phyloP scores from a whole-genome alignment of 2,113 vertebrate genomes.

The Orycteropus afer region DNA sequence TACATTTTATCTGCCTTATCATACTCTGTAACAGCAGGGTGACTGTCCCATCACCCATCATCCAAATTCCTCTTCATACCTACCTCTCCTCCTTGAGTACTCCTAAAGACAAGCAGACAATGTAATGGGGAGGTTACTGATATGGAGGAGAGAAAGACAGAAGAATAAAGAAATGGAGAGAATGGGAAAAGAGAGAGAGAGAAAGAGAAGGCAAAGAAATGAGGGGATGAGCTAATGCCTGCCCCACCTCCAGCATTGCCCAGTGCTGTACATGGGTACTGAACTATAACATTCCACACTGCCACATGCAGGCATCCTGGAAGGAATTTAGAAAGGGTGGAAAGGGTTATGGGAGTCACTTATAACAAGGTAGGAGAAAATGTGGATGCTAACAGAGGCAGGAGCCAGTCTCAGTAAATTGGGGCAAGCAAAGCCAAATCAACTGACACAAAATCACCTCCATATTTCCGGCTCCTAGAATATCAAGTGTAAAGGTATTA shows the following conservation, averaged over 20 bases:
- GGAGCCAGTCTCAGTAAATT: neutral
- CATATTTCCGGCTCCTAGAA: neutral
- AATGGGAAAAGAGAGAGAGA: neutral
- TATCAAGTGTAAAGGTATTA: neutral
- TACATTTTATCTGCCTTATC: neutral
- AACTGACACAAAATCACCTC: neutral
- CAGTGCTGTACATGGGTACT: neutral
- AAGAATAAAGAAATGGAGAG: neutral
- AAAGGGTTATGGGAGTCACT: neutral
- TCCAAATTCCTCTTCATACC: neutral
- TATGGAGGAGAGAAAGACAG: neutral
- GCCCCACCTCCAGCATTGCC: neutral
- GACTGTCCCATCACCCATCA: neutral
- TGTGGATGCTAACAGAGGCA: neutral
- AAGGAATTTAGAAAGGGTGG: neutral
- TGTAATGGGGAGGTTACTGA: neutral
- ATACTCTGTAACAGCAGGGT: neutral
- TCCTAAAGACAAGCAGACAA: neutral
- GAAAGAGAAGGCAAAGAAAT: neutral
- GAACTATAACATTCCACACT: neutral
- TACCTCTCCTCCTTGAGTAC: neutral
- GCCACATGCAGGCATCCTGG: neutral
- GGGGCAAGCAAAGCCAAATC: neutral
- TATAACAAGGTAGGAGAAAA: neutral
- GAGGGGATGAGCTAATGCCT: neutral